Evolutionary conservation across 2,797 vertebrate genomes (phyloP).

Genomic region (Toxotes lorentzi): DNA sequence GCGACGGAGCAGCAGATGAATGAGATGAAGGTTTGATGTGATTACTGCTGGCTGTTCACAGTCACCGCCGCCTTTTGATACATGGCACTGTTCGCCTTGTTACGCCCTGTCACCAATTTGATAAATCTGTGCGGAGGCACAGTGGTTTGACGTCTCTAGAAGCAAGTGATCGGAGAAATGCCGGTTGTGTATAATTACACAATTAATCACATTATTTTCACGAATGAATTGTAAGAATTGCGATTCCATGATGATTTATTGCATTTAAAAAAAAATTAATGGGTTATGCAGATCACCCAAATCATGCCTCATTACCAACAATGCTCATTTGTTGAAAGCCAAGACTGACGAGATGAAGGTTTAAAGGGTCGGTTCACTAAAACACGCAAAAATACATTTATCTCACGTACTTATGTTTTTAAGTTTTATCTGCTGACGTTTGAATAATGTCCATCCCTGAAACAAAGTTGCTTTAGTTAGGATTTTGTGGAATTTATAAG

Average conservation of each 20-base stretch:
- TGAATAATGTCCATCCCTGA: neutral
- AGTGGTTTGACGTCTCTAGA: conserved; percentile 34
- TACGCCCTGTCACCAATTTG: conserved; percentile 43
- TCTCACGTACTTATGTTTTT: neutral
- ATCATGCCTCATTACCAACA: conserved; percentile 40
- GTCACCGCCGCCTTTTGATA: conserved; percentile 33
- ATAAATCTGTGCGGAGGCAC: conserved; percentile 39
- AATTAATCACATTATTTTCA: conserved; percentile 62
- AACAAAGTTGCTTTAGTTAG: neutral
- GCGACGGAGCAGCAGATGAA: conserved; percentile 48
- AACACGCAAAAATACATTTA: neutral
- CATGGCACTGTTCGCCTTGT: conserved; percentile 45
- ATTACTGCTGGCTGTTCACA: conserved; percentile 49
- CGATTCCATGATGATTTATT: conserved; percentile 45
- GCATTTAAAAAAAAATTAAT: conserved; percentile 22
- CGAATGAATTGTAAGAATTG: conserved; percentile 13
- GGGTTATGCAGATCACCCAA: conserved; percentile 24
- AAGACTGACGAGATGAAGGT: conserved; percentile 1
- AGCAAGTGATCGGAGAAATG: conserved; percentile 41
- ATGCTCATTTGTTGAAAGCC: conserved; percentile 8
- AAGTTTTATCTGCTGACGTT: neutral
- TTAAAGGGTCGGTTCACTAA: conserved; percentile 7
- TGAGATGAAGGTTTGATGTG: conserved; percentile 38
- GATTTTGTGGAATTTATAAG: neutral
- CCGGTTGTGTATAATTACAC: conserved; percentile 59